A percentile compares a stretch with the other conserved stretches of the same genome.
Conservation (phyloP, 2,888 invertebrate genomes). For the Pristionchus maxplancki region DNA sequence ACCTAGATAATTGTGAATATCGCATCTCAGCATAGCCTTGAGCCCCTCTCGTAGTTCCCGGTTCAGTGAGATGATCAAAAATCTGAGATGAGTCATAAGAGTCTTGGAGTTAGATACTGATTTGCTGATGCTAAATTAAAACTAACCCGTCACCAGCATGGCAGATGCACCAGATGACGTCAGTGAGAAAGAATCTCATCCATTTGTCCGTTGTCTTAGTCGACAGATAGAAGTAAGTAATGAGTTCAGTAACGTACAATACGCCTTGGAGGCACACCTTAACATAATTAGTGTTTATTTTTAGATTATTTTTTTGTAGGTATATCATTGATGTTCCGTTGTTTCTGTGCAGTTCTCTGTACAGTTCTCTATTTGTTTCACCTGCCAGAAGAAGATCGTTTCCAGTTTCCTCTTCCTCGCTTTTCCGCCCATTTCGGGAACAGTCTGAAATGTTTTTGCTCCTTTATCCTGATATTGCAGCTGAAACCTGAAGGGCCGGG, state of each 20-base stretch:
- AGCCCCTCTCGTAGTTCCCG: background rate
- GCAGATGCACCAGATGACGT: slow-evolving; percentile 7
- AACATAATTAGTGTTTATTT: background rate
- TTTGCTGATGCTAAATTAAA: too few relatives aligned
- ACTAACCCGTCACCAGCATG: slow-evolving; percentile 12
- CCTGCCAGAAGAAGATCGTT: slow-evolving; percentile 26
- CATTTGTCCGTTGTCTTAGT: background rate
- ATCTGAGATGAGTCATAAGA: background rate
- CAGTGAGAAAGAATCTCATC: slow-evolving; percentile 25
- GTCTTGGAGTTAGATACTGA: background rate
- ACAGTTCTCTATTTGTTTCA: background rate
- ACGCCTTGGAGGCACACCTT: slow-evolving; percentile 30
- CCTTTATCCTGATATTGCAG: too few relatives aligned
- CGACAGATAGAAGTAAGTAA: slow-evolving; percentile 7
- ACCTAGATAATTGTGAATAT: background rate
- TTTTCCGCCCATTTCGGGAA: background rate
- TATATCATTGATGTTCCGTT: background rate
- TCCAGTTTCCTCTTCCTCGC: slow-evolving; percentile 1
- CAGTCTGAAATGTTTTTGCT: background rate
- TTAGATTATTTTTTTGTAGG: background rate
- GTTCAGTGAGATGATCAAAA: background rate
- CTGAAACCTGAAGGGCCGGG: background rate
- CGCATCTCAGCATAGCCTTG: background rate
- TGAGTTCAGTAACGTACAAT: background rate
- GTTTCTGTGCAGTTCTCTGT: background rate